These are phyloP conservation scores for Rachycentron canadum DNA, from an alignment of 2,797 vertebrate genomes.

Conservation along the genomic window DNA sequence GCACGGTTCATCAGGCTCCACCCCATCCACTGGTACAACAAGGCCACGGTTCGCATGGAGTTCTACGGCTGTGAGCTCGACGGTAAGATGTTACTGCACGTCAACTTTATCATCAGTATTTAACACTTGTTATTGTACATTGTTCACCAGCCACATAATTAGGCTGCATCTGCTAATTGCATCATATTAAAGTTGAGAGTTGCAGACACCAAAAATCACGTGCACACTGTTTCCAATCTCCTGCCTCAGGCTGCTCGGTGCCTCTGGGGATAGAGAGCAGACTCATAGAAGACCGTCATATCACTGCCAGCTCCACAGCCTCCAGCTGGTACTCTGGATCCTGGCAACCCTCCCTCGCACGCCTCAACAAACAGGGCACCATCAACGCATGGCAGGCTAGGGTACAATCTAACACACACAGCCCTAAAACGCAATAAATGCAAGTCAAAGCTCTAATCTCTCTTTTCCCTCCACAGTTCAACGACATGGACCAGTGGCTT, in stretches of 20 bases:
- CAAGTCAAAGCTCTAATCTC: background rate
- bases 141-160: background rate
- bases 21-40: conserved; percentile 85
- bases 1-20: conserved; percentile 91
- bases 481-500: conserved; percentile 92
- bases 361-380: conserved; percentile 89
- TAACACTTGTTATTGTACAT: no score
- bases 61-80: conserved; percentile 93
- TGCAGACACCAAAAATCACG: no score
- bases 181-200: no score
- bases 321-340: conserved; percentile 85
- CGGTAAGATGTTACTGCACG: conserved; percentile 81
- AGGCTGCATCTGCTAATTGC: no score
- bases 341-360: conserved; percentile 89
- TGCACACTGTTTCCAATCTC: background rate
- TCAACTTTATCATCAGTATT: no score
- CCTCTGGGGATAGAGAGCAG: conserved; percentile 92
- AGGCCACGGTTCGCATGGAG: conserved; percentile 93
- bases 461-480: conserved; percentile 77
- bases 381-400: conserved; percentile 94
- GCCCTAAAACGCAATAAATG: no score
- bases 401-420: conserved; percentile 79
- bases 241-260: conserved; percentile 90
- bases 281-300: conserved; percentile 84
- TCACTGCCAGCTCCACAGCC: conserved; percentile 91